Evolutionary conservation across 2,888 invertebrate species (phyloP), one percentile per base, ranked within the genome.

Genomic region (Pseudolycoriella hygida): DNA sequence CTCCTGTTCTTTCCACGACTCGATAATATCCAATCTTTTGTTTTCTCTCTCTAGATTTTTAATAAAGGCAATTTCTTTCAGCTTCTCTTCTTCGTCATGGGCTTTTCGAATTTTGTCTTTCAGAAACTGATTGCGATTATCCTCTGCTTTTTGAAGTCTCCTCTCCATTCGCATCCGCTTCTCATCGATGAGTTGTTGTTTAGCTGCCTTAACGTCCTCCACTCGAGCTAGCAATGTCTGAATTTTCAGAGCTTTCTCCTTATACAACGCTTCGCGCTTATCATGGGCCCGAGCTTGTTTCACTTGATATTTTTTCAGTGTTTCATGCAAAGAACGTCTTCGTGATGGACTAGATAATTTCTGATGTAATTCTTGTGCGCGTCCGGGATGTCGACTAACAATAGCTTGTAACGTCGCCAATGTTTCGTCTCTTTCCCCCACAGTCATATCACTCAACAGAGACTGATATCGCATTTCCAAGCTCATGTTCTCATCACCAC

Each of bases 31-130:
- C 57, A 90, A 82, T 1, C 89, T 70, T 55, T 92, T 83, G 61
- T 96, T 93, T 66, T 93, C 90, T 0, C 92, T 93, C 59, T 94
- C 93, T 38, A 97, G 67, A 54, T 87, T 87, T 61, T 94, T 97
- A 48, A 97, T 97, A 61, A 97, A 97, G 12, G 93, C 93, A 45
- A 97, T 96, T 69, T 98, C 97, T 50, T 89, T 85, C 3, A 92
- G 74, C 60, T 96, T 96, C 48, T 90, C 89, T 53, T 97, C 96
- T 60, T 97, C 97, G 55, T 97, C 96, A 57, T 94, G 94, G 0
- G 97, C 97, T 62, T 96, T 96, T 52, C 84, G 77, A 1, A 93
- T 83, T 52, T 92, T 89, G 58, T 77, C 85, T 60, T 77, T 58
- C 5, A 86, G 64, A 61, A 85, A 81, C 52, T 80, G 77, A 48